Evolutionary conservation across 2,113 vertebrate genomes (phyloP), one percentile per base, ranked within the genome.

Genomic region (Grammomys surdaster): DNA sequence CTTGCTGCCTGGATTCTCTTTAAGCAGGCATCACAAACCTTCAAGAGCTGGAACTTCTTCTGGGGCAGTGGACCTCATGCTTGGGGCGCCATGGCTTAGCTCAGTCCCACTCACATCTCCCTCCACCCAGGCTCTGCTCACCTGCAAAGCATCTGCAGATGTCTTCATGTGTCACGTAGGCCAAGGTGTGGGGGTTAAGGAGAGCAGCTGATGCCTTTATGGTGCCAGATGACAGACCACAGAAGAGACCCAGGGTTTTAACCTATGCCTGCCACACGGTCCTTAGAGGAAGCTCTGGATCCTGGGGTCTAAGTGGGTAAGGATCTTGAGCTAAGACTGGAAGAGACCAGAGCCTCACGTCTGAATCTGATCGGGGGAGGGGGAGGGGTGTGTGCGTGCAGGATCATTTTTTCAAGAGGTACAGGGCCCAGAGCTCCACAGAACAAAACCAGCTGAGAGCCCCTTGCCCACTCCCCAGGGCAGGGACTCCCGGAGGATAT

Each of bases 141-240:
- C 99, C 99, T 99, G 99, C 99, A 97, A 99, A 99, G 96, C 99
- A 99, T 96, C 99, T 99, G 97, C 99, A 99, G 97, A 99, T 99
- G 96, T 99, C 99, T 97, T 99, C 99, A 22, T 99, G 99, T 70
- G 99, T 99, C 91, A 99, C 98, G 94, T 99, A 99, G 0, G 99
- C 99, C 98, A 99, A 99, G 87, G 99, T 99, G 98, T 60, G 75
- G 82, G 90, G 56, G 99, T 99, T 99, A 99, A 99, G 99, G 99
- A 98, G 89, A 98, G 98, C 80, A 31, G 81, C 56, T 43, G 89
- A 73, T 89, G 60, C 43, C 82, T 73, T 97, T 95, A 43, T 0
- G 1, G 51, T 84, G 77, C 73, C 67, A 97, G 80, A 90, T 16
- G 17, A 67, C 63, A 91, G 94, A 88, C 65, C n/a, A 93, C 40